Percentiles rank a stretch among this genome's conserved stretches.
These are phyloP conservation scores for Sternotherus odoratus DNA, from an alignment of 2,797 vertebrate species.

Conservation along the genomic window DNA sequence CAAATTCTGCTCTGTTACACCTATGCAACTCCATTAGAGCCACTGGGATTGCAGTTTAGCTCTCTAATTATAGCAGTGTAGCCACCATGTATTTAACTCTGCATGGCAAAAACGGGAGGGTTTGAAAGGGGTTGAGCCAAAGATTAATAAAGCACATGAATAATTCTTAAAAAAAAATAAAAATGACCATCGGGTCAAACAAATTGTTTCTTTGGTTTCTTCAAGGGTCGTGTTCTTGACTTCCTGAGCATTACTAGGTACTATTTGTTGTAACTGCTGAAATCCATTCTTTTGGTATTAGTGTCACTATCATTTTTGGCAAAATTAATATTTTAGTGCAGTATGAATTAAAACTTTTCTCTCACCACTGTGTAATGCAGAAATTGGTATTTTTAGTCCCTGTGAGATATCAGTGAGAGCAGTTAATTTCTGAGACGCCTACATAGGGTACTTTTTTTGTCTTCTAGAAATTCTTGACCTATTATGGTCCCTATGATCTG, in stretches of 20 bases:
- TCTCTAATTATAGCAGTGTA: neutral
- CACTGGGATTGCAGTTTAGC: neutral
- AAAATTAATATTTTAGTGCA: slow-evolving; percentile 12
- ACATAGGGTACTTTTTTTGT: slow-evolving; percentile 47
- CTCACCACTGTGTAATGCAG: neutral
- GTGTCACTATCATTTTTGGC: neutral
- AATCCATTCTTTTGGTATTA: slow-evolving; percentile 67
- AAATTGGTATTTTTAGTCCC: neutral
- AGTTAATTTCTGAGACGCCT: neutral
- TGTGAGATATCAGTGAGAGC: neutral
- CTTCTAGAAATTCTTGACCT: slow-evolving; percentile 4
- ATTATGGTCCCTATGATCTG: slow-evolving; percentile 14
- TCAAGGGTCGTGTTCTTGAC: slow-evolving; percentile 46
- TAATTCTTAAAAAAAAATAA: neutral
- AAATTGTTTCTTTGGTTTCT: slow-evolving; percentile 10
- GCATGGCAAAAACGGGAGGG: neutral
- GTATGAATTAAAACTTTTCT: neutral
- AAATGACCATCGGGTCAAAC: neutral
- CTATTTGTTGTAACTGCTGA: slow-evolving; percentile 47
- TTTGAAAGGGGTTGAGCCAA: neutral
- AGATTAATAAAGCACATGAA: neutral
- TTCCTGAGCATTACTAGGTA: slow-evolving; percentile 25
- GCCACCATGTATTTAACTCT: neutral
- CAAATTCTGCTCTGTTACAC: neutral
- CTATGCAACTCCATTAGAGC: neutral